These are phyloP conservation scores for Corythornis madagascariensis DNA, from an alignment of 2,113 vertebrate species.

Conservation along the genomic window DNA sequence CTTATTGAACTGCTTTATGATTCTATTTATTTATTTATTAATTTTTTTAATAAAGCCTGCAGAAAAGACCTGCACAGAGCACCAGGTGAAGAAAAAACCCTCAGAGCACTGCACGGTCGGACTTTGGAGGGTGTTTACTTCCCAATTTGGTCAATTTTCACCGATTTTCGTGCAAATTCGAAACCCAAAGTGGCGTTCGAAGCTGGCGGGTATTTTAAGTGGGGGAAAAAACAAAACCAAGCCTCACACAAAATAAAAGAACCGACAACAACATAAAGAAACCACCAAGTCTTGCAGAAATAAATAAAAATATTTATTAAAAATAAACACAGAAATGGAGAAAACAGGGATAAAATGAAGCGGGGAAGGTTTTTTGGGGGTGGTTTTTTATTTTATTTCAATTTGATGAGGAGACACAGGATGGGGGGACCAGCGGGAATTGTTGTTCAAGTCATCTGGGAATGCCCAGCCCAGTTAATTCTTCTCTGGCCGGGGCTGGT, in stretches of 20 bases:
- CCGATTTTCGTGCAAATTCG: not conserved
- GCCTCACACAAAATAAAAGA: no score
- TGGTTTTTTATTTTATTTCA: not conserved
- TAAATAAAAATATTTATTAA: no score
- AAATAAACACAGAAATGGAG: accelerated
- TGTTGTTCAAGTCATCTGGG: not conserved
- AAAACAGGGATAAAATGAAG: not conserved
- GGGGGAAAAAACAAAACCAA: no score
- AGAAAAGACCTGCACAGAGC: not conserved
- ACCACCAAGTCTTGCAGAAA: not conserved
- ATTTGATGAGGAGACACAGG: not conserved
- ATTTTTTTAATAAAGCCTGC: not conserved
- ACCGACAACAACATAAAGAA: not conserved
- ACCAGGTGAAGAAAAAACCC: not conserved
- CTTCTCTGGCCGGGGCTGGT: not conserved
- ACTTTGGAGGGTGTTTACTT: not conserved
- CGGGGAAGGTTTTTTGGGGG: not conserved
- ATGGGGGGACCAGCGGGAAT: not conserved
- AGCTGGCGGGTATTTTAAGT: no score
- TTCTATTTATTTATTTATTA: not conserved
- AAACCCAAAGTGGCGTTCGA: not conserved
- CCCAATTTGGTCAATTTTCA: not conserved
- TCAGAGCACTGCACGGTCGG: no score
- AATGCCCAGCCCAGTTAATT: not conserved
- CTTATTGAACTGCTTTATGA: not conserved